A percentile compares a stretch with the other conserved stretches of the same genome.
Conservation (phyloP, 2,113 vertebrate species). For the Chrysemys picta region DNA sequence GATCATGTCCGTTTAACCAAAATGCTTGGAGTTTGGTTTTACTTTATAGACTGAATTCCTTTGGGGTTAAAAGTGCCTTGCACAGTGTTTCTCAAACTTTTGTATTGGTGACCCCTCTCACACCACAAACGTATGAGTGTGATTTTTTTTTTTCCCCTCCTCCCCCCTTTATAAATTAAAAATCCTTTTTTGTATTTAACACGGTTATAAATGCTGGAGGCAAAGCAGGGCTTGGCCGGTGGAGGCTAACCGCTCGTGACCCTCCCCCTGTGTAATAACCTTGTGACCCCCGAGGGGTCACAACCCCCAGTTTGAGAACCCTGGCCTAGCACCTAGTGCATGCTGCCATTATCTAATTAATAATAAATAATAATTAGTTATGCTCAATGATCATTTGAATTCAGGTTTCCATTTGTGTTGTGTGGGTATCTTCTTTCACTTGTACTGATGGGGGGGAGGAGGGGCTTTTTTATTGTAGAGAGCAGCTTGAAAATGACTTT, state of each 20-base stretch:
- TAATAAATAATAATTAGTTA: neutral
- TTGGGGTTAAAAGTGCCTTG: neutral
- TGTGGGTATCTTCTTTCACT: neutral
- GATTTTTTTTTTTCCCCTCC: too few species aligned
- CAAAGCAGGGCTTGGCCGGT: too few species aligned
- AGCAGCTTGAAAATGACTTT: neutral
- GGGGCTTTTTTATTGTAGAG: rapidly evolving
- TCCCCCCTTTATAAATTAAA: too few species aligned
- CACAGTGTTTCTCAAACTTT: too few species aligned
- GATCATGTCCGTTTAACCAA: neutral
- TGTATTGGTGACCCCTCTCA: too few species aligned
- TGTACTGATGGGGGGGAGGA: neutral
- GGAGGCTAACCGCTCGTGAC: too few species aligned
- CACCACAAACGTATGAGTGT: too few species aligned
- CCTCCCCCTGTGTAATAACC: too few species aligned
- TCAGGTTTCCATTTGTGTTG: neutral
- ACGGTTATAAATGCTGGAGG: too few species aligned
- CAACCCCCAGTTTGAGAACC: too few species aligned
- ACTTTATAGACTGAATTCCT: neutral
- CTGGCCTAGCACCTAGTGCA: neutral
- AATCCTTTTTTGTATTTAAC: too few species aligned
- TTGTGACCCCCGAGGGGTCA: too few species aligned
- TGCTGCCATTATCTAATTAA: rapidly evolving
- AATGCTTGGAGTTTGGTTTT: neutral
- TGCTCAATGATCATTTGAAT: neutral